Conservation (phyloP, 2,113 vertebrate species). For the Eretmochelys imbricata region DNA sequence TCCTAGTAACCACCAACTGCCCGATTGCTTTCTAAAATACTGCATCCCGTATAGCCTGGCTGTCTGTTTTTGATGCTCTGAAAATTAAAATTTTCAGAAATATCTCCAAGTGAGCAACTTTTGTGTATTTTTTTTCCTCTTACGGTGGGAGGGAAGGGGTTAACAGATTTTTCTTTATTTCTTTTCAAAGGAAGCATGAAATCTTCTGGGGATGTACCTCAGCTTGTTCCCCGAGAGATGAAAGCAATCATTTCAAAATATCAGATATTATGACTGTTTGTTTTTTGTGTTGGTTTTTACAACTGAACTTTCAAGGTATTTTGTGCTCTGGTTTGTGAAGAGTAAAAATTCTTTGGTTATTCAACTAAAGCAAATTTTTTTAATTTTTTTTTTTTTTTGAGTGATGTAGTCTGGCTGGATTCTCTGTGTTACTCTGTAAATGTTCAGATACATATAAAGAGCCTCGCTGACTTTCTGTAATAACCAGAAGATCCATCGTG, state of each 20-base stretch:
- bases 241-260: background rate
- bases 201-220: accelerated
- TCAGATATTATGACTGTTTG: background rate
- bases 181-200: background rate
- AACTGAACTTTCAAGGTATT: accelerated
- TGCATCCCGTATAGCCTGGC: constrained; percentile 28
- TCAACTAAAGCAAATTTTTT: background rate
- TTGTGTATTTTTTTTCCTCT: accelerated
- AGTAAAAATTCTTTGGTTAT: background rate
- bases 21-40: constrained; percentile 32
- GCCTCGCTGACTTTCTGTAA: background rate
- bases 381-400: background rate
- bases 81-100: background rate
- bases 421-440: background rate
- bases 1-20: constrained; percentile 66
- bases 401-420: background rate
- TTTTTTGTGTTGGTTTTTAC: background rate
- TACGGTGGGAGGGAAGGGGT: background rate
- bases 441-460: background rate
- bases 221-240: background rate
- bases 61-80: background rate
- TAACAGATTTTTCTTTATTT: accelerated
- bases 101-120: constrained; percentile 26
- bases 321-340: background rate
- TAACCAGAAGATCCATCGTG: background rate